Percentiles rank a stretch among this genome's conserved stretches.
These are phyloP conservation scores for Cyprinodon diabolis DNA, from an alignment of 2,797 vertebrate species.

Conservation along the genomic window DNA sequence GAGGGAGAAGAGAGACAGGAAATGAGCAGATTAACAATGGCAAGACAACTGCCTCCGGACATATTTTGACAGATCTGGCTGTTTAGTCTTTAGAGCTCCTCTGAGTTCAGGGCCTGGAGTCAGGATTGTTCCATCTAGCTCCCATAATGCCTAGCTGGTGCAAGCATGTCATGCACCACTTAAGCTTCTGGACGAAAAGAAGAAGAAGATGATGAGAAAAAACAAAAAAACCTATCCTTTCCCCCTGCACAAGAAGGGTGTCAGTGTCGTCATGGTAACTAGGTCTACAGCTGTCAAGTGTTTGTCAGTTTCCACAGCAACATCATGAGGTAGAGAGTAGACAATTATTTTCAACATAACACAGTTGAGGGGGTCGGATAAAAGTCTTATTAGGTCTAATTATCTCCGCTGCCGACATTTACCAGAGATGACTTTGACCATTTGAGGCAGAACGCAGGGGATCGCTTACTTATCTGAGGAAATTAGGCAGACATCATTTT, in stretches of 20 bases:
- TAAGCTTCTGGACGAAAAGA: constrained; percentile 20
- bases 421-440: constrained; percentile 32
- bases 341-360: constrained; percentile 77
- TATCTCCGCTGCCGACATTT: constrained; percentile 44
- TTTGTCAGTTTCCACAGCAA: constrained; percentile 84
- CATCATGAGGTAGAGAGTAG: constrained; percentile 69
- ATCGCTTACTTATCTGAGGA: constrained; percentile 50
- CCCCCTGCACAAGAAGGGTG: constrained; percentile 34
- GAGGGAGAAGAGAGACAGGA: constrained; percentile 18
- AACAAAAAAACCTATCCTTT: constrained; percentile 9
- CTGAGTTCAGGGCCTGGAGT: constrained; percentile 54
- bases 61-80: constrained; percentile 60
- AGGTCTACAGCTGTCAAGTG: constrained; percentile 78
- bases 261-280: constrained; percentile 77
- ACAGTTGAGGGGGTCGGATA: constrained; percentile 65
- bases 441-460: constrained; percentile 31
- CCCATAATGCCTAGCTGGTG: constrained; percentile 59
- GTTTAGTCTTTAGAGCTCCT: constrained; percentile 63
- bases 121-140: constrained; percentile 53
- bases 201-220: constrained; percentile 1
- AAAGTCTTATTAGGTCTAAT: constrained; percentile 72
- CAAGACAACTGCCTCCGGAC: constrained; percentile 51
- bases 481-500: constrained; percentile 55
- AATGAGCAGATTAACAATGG: constrained; percentile 52
- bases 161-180: constrained; percentile 53